phyloP scores from a whole-genome alignment of 2,888 invertebrate genomes.

The Trichogramma dendrolimi region DNA sequence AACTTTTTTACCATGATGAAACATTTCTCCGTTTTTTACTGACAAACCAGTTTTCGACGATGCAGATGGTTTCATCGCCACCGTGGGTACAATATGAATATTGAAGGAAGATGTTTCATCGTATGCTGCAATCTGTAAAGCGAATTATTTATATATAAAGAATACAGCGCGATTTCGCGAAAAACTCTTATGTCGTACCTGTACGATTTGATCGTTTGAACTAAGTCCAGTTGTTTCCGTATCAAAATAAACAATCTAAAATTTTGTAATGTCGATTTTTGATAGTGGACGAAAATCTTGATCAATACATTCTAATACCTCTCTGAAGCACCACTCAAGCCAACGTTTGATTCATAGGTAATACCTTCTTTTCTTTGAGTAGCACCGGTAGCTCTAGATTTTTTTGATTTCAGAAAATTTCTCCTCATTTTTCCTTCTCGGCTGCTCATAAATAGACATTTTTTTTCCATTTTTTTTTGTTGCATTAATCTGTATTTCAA shows the following conservation, averaged over 20 bases:
- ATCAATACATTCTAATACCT: too few species aligned
- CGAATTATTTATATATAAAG: too few species aligned
- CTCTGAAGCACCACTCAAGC: conserved; percentile 10
- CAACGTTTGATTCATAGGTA: conserved; percentile 19
- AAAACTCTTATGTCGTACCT: too few species aligned
- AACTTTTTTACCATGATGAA: conserved; percentile 2
- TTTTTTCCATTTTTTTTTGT: conserved; percentile 7
- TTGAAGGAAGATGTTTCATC: not conserved
- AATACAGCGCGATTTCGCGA: too few species aligned
- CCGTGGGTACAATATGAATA: conserved; percentile 5
- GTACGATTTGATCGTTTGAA: conserved; percentile 20
- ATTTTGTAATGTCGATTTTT: conserved; percentile 1
- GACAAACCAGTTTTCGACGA: conserved; percentile 2
- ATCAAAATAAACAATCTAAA: conserved; percentile 20
- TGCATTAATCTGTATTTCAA: conserved; percentile 7
- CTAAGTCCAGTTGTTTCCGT: conserved; percentile 22
- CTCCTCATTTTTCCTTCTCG: conserved; percentile 13
- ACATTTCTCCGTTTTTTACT: conserved; percentile 3
- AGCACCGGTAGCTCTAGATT: conserved; percentile 6
- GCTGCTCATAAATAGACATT: conserved; percentile 7
- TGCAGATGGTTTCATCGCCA: not conserved
- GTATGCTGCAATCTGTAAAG: conserved; percentile 22
- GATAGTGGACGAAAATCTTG: too few species aligned
- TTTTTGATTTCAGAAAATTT: conserved; percentile 9
- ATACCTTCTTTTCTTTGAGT: conserved; percentile 16